These are phyloP conservation scores for Cardinalis cardinalis DNA, from an alignment of 2,113 vertebrate species.

Conservation along the genomic window DNA sequence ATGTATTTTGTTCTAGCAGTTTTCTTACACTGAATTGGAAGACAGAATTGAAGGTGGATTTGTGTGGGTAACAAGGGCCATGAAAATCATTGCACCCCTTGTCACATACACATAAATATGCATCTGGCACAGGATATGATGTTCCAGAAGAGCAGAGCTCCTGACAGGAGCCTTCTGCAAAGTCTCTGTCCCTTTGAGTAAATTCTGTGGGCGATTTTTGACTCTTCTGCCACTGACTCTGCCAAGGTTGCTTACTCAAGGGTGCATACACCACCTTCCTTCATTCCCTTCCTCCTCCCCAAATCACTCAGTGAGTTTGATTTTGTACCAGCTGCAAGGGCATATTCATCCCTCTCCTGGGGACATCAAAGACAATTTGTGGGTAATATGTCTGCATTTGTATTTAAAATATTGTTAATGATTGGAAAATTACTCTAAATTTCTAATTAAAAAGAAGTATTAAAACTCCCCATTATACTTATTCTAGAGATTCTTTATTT, in stretches of 20 bases:
- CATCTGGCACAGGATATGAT: not conserved
- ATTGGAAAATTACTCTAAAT: not conserved
- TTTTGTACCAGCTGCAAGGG: not conserved
- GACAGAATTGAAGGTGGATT: not conserved
- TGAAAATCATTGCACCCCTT: not conserved
- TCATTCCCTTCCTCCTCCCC: not conserved
- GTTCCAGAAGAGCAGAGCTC: not conserved
- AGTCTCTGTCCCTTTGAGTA: not conserved
- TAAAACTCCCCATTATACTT: not conserved
- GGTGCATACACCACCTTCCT: not conserved
- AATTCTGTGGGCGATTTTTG: not conserved
- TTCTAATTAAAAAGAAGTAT: not conserved
- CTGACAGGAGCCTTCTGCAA: not conserved
- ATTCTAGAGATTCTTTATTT: not conserved
- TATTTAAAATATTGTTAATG: not conserved
- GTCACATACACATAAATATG: not conserved
- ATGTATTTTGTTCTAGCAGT: not conserved
- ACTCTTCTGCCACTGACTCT: not conserved
- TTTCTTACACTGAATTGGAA: not conserved
- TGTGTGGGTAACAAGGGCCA: not conserved
- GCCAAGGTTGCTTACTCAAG: rapidly evolving
- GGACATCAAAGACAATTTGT: not conserved
- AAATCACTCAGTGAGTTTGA: not conserved
- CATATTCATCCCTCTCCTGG: not conserved
- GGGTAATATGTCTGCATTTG: not conserved